Evolutionary conservation across 92 coral and sea anemone genomes (phyloP), one percentile per base, ranked within the genome.

Genomic region (Scolanthus callimorphus): DNA sequence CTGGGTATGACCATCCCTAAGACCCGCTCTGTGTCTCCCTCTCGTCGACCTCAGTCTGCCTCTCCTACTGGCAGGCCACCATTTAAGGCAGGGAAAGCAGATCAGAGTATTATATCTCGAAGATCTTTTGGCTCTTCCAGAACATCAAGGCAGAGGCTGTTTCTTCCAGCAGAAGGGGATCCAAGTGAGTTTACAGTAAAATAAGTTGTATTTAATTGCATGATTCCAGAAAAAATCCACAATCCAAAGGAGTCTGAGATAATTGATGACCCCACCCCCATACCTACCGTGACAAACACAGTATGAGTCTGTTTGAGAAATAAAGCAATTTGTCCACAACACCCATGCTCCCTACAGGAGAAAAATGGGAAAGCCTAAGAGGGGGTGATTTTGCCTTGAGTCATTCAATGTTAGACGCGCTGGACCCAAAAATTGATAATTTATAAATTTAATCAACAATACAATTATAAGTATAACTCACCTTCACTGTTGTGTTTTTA

Each of bases 61-160:
- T 77, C 95, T 0, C 76, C 95, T 3, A 66, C 73, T 22, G 37
- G 60, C 24, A 81, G 67, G 31, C 98, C 98, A 27, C 98, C 98
- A 47, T 94, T 94, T 41, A 88, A 75, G 61, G 96, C 90, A n/a
- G 98, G 98, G 11, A 89, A 67, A 65, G 98, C 92, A 17, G 98
- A 84, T 63, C 77, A 75, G 47, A 81, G 81, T 50, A 94, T 94
- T 25, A 94, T 94, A 45, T 94, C 98, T 20, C 96, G 90, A 15
- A 82, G 98, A 17, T 66, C 62, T 55, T 94, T 94, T 53, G 57
- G 65, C 15, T 62, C 30, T 23, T 55, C 62, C 13, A 76, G 54
- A 27, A 49, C 57, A 26, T 62, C 84, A 13, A 60, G 77, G 15
- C 69, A 72, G 12, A 54, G 68, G 60, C 69, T 73, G 69, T 72